Percentiles rank a stretch among this genome's conserved stretches.
These are phyloP conservation scores for Neotoma lepida DNA, from an alignment of 2,113 vertebrate genomes.

Conservation along the genomic window DNA sequence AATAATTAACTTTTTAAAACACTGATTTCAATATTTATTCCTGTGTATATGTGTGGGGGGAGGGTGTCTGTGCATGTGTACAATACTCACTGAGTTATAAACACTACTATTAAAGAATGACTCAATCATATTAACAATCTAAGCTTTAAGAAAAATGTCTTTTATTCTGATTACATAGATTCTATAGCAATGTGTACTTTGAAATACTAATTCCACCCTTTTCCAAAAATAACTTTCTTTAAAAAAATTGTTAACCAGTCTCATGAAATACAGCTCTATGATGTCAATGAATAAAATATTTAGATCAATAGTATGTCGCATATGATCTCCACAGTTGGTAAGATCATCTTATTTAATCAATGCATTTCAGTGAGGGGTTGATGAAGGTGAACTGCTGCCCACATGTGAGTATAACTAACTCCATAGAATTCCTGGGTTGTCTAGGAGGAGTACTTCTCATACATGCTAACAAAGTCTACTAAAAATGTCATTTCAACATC, in stretches of 20 bases:
- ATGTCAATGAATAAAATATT: not conserved
- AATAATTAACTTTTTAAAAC: not conserved
- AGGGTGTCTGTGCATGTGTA: no score
- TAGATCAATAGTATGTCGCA: not conserved
- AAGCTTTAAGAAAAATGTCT: not conserved
- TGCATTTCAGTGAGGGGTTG: not conserved
- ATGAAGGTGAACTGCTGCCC: not conserved
- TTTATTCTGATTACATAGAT: not conserved
- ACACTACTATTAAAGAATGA: not conserved
- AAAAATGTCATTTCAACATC: not conserved
- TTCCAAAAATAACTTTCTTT: constrained; percentile 28
- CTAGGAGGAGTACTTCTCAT: not conserved
- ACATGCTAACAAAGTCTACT: not conserved
- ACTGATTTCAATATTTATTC: not conserved
- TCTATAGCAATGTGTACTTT: not conserved
- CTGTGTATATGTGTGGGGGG: no score
- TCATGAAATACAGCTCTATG: not conserved
- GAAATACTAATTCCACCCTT: not conserved
- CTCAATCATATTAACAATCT: not conserved
- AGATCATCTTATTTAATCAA: not conserved
- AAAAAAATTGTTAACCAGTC: not conserved
- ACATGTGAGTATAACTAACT: not conserved
- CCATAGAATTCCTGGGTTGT: not conserved
- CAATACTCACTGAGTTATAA: not conserved
- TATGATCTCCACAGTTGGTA: not conserved